phyloP scores from a whole-genome alignment of 2,888 invertebrate genomes.

The Myopa testacea region DNA sequence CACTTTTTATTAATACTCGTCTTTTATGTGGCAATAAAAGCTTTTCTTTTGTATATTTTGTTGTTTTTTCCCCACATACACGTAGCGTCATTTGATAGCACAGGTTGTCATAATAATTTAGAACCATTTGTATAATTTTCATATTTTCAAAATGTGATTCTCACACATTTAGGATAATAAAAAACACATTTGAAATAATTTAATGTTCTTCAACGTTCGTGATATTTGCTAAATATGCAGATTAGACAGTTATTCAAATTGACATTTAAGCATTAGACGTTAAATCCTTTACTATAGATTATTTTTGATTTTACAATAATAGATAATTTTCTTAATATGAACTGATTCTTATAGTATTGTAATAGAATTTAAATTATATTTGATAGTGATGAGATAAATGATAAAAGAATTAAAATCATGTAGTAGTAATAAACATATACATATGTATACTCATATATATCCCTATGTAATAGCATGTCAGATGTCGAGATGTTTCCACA shows the following conservation, averaged over 20 bases:
- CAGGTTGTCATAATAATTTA: constrained; percentile 35
- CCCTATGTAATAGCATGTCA: no score
- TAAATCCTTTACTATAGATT: background rate
- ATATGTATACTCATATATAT: no score
- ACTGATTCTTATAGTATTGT: no score
- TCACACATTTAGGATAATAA: constrained; percentile 47
- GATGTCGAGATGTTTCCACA: no score
- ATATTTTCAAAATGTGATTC: constrained; percentile 50
- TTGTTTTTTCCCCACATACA: constrained; percentile 28
- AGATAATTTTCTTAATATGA: no score
- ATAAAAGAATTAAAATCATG: no score
- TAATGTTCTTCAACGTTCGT: constrained; percentile 19
- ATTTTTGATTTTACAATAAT: background rate
- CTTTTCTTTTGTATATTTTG: background rate
- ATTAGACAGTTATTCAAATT: background rate
- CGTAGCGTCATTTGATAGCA: constrained; percentile 47
- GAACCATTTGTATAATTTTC: constrained; percentile 51
- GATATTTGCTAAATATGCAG: constrained; percentile 11
- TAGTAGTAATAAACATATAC: no score
- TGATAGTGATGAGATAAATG: no score
- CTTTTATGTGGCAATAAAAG: constrained; percentile 19
- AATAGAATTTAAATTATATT: no score
- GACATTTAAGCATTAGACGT: background rate
- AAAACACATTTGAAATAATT: constrained; percentile 45
- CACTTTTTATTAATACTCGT: background rate